Evolutionary conservation across 2,113 vertebrate species (phyloP), one percentile per base, ranked within the genome.

Genomic region (Pterocles burchelli): DNA sequence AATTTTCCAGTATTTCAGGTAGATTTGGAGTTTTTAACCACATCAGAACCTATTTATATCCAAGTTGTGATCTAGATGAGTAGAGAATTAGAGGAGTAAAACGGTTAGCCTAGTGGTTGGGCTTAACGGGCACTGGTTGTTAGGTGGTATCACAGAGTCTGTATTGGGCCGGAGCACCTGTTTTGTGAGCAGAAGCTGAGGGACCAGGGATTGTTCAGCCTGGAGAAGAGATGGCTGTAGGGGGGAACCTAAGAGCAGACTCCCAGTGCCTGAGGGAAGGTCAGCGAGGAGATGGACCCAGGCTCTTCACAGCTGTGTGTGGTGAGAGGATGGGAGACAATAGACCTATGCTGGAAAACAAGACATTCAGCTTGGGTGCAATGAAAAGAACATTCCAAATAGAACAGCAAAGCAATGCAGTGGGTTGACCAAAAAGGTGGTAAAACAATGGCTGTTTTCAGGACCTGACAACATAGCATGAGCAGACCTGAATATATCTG

Each of bases 351-450:
- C 2, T 70, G 17, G 26, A 59, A 85, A 73, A 87, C 3, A 22
- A 66, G 24, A 21, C 3, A 25, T 57, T 51, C 10, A 2, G 6
- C 5, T 33, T 61, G 28, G 1, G 2, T 86, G 16, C 0, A 0
- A 36, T 33, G 11, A 67, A 81, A 55, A 80, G 7, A 62, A 89
- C 49, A 59, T 49, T 63, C 7, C 22, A 25, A 11, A 8, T 3
- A 65, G 5, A 5, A 59, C 16, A 43, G 24, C 14, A 52, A 85
- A 82, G 51, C 1, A 1, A 12, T 54, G 18, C 28, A 79, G 7
- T 2, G 2, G 22, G 10, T 63, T 72, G 5, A 11, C 58, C 8
- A 0, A 17, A 57, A 85, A 48, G 4, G 17, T 9, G 61, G 13
- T 34, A 65, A 78, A 67, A 7, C 16, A 28, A 10, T 25, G 20